Conservation (phyloP, 2,888 invertebrate genomes). For the Chymomyza amoena region DNA sequence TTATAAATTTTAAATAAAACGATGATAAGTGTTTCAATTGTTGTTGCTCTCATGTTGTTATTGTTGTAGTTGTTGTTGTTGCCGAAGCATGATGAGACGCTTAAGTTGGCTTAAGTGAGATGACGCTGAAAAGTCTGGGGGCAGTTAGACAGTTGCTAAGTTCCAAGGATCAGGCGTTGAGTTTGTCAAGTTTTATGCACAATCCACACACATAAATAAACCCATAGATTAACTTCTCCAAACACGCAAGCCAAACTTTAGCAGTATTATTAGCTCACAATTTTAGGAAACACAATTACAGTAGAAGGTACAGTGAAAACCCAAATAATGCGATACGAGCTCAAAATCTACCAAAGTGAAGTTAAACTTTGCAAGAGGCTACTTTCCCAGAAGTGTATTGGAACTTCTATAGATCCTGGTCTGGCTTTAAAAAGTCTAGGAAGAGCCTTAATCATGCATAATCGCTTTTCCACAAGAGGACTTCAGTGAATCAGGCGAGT, state of each 20-base stretch:
- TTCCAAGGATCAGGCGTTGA: slow-evolving; percentile 53
- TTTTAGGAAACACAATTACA: too few relatives aligned
- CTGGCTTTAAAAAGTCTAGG: too few relatives aligned
- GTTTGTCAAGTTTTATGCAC: slow-evolving; percentile 19
- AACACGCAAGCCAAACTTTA: slow-evolving; percentile 46
- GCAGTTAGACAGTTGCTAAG: slow-evolving; percentile 25
- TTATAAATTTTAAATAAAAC: slow-evolving; percentile 72
- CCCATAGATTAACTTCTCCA: slow-evolving; percentile 65
- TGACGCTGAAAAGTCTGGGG: neutral
- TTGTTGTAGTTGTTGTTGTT: neutral
- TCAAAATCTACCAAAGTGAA: too few relatives aligned
- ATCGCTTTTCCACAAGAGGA: too few relatives aligned
- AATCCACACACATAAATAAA: neutral
- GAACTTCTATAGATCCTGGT: too few relatives aligned
- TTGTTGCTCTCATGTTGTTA: slow-evolving; percentile 12
- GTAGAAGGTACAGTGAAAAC: neutral
- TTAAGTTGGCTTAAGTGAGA: slow-evolving; percentile 48
- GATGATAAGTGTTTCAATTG: slow-evolving; percentile 67
- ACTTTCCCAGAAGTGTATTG: too few relatives aligned
- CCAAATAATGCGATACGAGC: neutral
- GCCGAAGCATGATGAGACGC: slow-evolving; percentile 36
- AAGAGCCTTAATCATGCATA: too few relatives aligned
- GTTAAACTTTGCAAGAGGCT: too few relatives aligned
- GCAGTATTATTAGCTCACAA: neutral
- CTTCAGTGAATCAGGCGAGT: too few relatives aligned